phyloP scores from a whole-genome alignment of 1,140 invertebrate species.

The Ips nitidus region DNA sequence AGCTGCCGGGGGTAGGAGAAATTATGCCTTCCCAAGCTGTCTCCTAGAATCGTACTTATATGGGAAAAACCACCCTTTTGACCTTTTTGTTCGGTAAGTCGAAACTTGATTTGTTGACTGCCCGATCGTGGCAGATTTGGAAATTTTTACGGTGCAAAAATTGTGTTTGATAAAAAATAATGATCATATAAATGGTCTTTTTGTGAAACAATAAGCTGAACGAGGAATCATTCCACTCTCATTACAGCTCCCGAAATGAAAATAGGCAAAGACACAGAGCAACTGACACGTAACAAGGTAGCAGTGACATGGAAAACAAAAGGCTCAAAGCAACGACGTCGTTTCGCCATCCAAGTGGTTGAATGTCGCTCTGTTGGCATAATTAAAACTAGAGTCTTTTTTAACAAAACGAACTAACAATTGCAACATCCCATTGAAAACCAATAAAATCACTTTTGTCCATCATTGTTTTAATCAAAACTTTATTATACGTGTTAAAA shows the following conservation, averaged over 20 bases:
- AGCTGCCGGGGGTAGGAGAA: neutral
- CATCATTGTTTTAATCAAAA: too few relatives aligned
- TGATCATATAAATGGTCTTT: neutral
- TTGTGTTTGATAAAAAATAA: too few relatives aligned
- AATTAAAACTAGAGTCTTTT: neutral
- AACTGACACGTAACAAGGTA: slow-evolving; percentile 13
- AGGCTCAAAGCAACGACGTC: slow-evolving; percentile 1
- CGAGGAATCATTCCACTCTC: slow-evolving; percentile 7
- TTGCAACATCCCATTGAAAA: too few relatives aligned
- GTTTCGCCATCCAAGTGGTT: neutral
- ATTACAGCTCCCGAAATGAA: slow-evolving; percentile 4
- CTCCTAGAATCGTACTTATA: neutral
- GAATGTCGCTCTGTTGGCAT: slow-evolving; percentile 3
- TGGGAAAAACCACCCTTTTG: neutral
- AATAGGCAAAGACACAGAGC: slow-evolving; percentile 1
- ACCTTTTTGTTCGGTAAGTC: neutral
- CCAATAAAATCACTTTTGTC: too few relatives aligned
- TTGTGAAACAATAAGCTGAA: neutral
- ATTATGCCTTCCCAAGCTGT: neutral
- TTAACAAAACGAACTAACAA: too few relatives aligned
- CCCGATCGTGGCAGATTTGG: neutral
- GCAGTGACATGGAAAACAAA: slow-evolving; percentile 13
- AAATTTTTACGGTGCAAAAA: neutral
- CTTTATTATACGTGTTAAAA: too few relatives aligned
- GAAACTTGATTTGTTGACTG: slow-evolving; percentile 3